A percentile compares a stretch with the other conserved stretches of the same genome.
phyloP scores from a whole-genome alignment of 2,797 vertebrate species.

The Alfaro cultratus region DNA sequence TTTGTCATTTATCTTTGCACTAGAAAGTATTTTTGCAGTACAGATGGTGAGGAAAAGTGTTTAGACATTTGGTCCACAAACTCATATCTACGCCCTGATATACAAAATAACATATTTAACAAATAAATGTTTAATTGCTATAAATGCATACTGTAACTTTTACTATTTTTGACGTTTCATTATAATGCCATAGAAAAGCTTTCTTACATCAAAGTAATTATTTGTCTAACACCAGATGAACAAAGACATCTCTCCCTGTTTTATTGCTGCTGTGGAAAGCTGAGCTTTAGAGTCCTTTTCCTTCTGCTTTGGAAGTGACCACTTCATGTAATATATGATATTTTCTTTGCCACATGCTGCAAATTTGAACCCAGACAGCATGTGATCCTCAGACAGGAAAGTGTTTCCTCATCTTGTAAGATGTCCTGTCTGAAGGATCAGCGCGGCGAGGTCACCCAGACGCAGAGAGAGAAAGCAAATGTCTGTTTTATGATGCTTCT shows the following conservation, averaged over 20 bases:
- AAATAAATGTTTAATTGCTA: neutral
- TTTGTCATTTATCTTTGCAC: too few species aligned
- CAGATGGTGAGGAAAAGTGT: neutral
- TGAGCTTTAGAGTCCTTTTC: neutral
- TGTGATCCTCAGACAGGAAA: conserved; percentile 77
- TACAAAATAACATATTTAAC: neutral
- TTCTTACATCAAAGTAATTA: neutral
- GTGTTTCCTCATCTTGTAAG: conserved; percentile 67
- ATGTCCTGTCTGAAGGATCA: conserved; percentile 74
- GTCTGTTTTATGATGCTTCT: conserved; percentile 69
- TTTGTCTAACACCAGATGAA: neutral
- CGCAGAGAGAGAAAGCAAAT: conserved; percentile 55
- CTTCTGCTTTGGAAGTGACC: conserved; percentile 30
- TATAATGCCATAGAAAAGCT: conserved; percentile 15
- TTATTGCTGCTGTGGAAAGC: conserved; percentile 30
- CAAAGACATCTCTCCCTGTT: neutral
- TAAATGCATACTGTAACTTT: neutral
- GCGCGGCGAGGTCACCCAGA: conserved; percentile 73
- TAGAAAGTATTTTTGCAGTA: too few species aligned
- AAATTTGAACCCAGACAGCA: conserved; percentile 66
- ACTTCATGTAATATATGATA: conserved; percentile 69
- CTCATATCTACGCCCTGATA: neutral
- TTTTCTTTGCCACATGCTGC: conserved; percentile 62
- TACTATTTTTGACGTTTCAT: neutral
- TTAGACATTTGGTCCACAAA: neutral